Base-by-base conservation (phyloP, 1,140 invertebrate genomes). In the Listronotus oregonensis region DNA sequence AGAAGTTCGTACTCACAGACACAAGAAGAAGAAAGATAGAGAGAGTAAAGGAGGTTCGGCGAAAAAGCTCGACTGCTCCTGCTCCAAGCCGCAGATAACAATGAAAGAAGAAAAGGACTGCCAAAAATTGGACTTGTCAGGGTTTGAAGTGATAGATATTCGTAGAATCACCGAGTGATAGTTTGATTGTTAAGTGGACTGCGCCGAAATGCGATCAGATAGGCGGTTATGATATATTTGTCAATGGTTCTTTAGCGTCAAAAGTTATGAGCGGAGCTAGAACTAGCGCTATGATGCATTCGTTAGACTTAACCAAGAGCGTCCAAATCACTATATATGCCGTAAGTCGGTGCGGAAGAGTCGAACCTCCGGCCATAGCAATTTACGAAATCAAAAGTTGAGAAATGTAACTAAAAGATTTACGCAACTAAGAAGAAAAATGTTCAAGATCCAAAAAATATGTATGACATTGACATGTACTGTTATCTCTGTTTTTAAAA, bases 151-250 rank as follows among this genome's bases (percentile, higher is more conserved):
- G 1, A 34, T 66, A 1, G 66, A 71, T 37, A 68, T 71, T 6
- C 14, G 60, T 49, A 57, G 66, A 17, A 72, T 74, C n/a, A 70
- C 71, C 4, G 52, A 68, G n/a, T 4, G 68, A 74, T 39, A 73
- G 73, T 39, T 57, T 74, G 12, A 66, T 74, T 17, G 60, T 74
- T 11, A 71, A 73, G 60, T 74, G 73, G 73, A 68, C 40, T 34
- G 44, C 58, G 14, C 66, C 69, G 2, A 43, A 57, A 42, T 50
- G 37, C 40, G 47, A 43, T 12, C n/a, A 52, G 14, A 46, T 73
- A 5, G 64, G 44, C 15, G 73, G 73, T 0, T 74, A 74, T 44
- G 73, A 74, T 40, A 67, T 74, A 12, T 64, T 56, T 21, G 65
- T 73, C 5, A 67, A 74, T 27, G 70, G 70, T 0, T 21, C 69